Evolutionary conservation across 2,888 invertebrate species (phyloP).

Genomic region (Ethmia dodecea): DNA sequence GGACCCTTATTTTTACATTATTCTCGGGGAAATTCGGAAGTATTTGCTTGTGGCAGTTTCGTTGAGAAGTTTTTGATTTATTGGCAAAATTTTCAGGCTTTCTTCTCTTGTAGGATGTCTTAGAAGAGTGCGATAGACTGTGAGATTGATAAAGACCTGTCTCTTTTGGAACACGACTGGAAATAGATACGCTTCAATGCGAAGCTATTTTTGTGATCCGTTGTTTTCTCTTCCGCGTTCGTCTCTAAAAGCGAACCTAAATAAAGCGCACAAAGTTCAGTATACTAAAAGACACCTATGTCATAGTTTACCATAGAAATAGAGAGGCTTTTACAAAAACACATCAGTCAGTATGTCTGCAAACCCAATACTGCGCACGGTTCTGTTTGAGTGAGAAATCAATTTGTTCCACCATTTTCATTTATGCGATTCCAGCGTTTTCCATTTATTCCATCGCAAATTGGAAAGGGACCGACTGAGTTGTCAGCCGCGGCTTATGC

Average conservation of each 20-base stretch:
- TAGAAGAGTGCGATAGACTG: too few species aligned
- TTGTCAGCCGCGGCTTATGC: conserved; percentile 71
- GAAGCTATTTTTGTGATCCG: too few species aligned
- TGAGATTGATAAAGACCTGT: too few species aligned
- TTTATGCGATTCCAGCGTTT: conserved; percentile 68
- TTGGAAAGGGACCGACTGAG: conserved; percentile 70
- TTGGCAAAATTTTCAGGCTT: conserved; percentile 26
- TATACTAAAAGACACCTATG: too few species aligned
- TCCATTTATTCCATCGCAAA: conserved; percentile 71
- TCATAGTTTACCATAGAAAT: too few species aligned
- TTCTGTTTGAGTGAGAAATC: conserved; percentile 73
- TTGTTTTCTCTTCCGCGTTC: too few species aligned
- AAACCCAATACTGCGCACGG: conserved; percentile 16
- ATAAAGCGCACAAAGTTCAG: too few species aligned
- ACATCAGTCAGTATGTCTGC: conserved; percentile 4
- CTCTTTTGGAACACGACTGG: too few species aligned
- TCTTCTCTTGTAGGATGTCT: too few species aligned
- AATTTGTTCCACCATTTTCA: conserved; percentile 73
- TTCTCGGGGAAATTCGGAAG: conserved; percentile 20
- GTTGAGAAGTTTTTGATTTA: conserved; percentile 34
- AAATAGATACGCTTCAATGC: too few species aligned
- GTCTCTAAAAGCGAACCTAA: too few species aligned
- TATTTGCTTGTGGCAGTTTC: conserved; percentile 22
- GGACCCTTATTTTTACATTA: conserved; percentile 48
- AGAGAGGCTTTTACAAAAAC: too few species aligned